phyloP scores from a whole-genome alignment of 1,140 invertebrate genomes.

The Paraescarpia echinospica region DNA sequence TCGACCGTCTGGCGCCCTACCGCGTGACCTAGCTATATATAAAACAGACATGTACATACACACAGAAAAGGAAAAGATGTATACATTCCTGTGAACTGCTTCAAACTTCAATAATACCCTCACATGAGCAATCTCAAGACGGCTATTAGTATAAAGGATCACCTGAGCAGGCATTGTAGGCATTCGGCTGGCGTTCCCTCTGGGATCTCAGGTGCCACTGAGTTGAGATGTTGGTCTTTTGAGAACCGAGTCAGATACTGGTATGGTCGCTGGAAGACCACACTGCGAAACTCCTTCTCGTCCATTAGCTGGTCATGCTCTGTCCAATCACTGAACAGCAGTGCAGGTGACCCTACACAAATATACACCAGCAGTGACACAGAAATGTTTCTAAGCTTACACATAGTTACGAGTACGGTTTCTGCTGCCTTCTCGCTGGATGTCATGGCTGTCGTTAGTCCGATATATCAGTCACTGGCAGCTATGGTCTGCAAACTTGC shows the following conservation, averaged over 20 bases:
- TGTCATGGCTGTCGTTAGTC: too few relatives aligned
- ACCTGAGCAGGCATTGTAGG: constrained; percentile 34
- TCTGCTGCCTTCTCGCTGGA: too few relatives aligned
- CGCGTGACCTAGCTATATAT: too few relatives aligned
- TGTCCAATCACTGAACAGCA: constrained; percentile 22
- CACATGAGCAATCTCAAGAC: not conserved
- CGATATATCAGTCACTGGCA: too few relatives aligned
- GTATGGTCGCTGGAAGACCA: constrained; percentile 45
- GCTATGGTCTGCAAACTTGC: too few relatives aligned
- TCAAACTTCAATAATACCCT: not conserved
- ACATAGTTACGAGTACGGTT: too few relatives aligned
- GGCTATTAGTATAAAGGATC: not conserved
- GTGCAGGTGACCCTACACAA: not conserved
- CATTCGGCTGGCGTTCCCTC: constrained; percentile 27
- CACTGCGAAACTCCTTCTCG: constrained; percentile 41
- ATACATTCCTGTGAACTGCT: too few relatives aligned
- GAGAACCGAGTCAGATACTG: constrained; percentile 39
- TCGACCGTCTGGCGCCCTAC: too few relatives aligned
- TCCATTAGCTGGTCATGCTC: constrained; percentile 45
- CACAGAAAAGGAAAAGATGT: not conserved
- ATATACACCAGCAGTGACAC: not conserved
- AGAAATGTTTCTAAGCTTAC: too few relatives aligned
- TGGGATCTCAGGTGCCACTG: not conserved
- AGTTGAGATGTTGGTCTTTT: constrained; percentile 14
- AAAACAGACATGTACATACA: not conserved